These are phyloP conservation scores for Gymnoscelis rufifasciata DNA, from an alignment of 2,888 invertebrate species.

Conservation along the genomic window DNA sequence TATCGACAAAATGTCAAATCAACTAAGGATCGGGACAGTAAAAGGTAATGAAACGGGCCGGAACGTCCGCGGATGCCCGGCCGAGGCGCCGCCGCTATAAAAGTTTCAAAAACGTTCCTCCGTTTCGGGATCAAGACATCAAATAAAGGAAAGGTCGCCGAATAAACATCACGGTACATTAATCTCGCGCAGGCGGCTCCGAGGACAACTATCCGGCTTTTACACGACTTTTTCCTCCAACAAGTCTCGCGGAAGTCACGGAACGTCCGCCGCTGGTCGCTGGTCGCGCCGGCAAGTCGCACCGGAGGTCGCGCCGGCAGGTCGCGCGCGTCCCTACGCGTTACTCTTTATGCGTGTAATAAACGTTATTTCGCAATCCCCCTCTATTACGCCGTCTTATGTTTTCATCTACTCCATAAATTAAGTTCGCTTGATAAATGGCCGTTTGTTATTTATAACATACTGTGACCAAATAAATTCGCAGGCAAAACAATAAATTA, in stretches of 20 bases:
- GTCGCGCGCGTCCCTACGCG: background rate
- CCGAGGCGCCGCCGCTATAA: background rate
- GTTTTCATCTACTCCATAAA: slow-evolving; percentile 6
- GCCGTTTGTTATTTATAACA: slow-evolving; percentile 1
- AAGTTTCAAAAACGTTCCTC: slow-evolving; percentile 5
- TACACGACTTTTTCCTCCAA: background rate
- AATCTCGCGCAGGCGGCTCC: slow-evolving; percentile 2
- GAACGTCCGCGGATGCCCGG: background rate
- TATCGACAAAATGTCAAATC: background rate
- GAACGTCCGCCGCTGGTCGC: background rate
- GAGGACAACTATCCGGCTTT: background rate
- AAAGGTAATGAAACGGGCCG: slow-evolving; percentile 5
- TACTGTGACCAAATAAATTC: slow-evolving; percentile 4
- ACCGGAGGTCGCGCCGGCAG: background rate
- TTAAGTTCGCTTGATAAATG: slow-evolving; percentile 5
- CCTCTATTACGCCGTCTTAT: slow-evolving; percentile 1
- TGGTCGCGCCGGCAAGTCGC: background rate
- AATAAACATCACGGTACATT: slow-evolving; percentile 14
- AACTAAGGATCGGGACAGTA: background rate
- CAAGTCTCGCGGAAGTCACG: background rate
- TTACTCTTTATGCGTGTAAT: slow-evolving; percentile 4
- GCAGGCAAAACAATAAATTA: slow-evolving; percentile 1
- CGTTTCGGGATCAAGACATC: slow-evolving; percentile 13
- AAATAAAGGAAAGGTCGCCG: slow-evolving; percentile 14
- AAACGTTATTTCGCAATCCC: slow-evolving; percentile 5